phyloP scores from a whole-genome alignment of 2,113 vertebrate species.

The Brachypodius melanocephalos region DNA sequence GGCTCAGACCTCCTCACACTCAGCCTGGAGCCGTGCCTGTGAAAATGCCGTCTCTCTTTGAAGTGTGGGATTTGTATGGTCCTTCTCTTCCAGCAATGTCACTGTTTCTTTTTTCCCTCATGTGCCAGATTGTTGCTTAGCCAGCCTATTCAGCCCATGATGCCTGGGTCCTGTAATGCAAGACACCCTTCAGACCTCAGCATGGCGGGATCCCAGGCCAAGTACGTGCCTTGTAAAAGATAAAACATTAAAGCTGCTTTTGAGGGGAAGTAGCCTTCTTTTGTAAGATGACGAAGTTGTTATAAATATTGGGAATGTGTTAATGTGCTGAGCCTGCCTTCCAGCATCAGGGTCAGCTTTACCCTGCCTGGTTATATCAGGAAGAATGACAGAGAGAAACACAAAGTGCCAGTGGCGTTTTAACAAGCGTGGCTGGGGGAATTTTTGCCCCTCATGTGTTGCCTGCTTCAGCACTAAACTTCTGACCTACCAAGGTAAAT shows the following conservation, averaged over 20 bases:
- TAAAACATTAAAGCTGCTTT: background rate
- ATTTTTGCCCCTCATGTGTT: background rate
- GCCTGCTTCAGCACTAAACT: background rate
- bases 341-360: background rate
- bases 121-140: slow-evolving; percentile 75
- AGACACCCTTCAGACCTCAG: slow-evolving; percentile 71
- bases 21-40: background rate
- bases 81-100: background rate
- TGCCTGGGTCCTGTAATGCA: slow-evolving; percentile 76
- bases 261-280: background rate
- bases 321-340: background rate
- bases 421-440: background rate
- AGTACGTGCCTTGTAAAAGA: slow-evolving; percentile 67
- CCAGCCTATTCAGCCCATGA: slow-evolving; percentile 84
- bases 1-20: rapidly evolving
- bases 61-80: background rate
- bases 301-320: background rate
- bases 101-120: background rate
- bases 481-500: background rate
- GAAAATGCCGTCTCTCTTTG: background rate
- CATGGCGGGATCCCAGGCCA: slow-evolving; percentile 69
- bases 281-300: background rate
- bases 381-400: background rate
- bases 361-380: background rate
- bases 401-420: background rate